These are phyloP conservation scores for Lordiphosa fenestrarum DNA, from an alignment of 2,888 invertebrate species.

Conservation along the genomic window DNA sequence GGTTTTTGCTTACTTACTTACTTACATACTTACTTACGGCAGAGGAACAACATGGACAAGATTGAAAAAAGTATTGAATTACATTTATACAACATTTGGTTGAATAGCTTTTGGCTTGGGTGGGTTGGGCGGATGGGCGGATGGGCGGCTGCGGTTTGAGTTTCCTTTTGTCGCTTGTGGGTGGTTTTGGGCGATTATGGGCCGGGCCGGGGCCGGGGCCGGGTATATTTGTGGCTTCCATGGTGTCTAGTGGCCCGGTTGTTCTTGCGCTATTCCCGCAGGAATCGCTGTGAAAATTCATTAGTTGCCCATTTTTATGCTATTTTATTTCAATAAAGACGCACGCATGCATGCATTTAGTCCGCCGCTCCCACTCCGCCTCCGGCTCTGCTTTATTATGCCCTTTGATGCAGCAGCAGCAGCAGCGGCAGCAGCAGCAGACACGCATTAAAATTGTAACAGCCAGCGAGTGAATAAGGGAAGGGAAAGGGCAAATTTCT, in stretches of 20 bases:
- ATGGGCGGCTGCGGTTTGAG: conserved; percentile 54
- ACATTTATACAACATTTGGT: conserved; percentile 72
- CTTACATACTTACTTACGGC: conserved; percentile 13
- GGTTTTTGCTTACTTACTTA: conserved; percentile 6
- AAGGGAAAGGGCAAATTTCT: neutral
- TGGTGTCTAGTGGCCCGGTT: conserved; percentile 13
- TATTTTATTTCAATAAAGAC: conserved; percentile 42
- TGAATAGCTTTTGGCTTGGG: conserved; percentile 55
- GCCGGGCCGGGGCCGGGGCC: conserved; percentile 5
- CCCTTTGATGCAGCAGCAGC: conserved; percentile 48
- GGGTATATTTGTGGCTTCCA: conserved; percentile 35
- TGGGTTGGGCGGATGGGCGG: conserved; percentile 11
- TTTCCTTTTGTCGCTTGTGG: conserved; percentile 59
- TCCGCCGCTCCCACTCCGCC: neutral
- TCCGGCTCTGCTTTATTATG: conserved; percentile 53
- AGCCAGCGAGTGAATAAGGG: conserved; percentile 19
- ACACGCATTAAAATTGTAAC: conserved; percentile 68
- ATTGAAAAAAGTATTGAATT: conserved; percentile 74
- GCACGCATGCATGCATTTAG: conserved; percentile 48
- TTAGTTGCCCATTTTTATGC: conserved; percentile 65
- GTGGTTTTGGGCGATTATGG: conserved; percentile 5
- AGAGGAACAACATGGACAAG: conserved; percentile 36
- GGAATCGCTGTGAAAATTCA: conserved; percentile 69
- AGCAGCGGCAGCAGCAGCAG: conserved; percentile 9
- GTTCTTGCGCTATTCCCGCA: conserved; percentile 55